phyloP scores from a whole-genome alignment of 1,140 invertebrate species.

The Idris sp. region DNA sequence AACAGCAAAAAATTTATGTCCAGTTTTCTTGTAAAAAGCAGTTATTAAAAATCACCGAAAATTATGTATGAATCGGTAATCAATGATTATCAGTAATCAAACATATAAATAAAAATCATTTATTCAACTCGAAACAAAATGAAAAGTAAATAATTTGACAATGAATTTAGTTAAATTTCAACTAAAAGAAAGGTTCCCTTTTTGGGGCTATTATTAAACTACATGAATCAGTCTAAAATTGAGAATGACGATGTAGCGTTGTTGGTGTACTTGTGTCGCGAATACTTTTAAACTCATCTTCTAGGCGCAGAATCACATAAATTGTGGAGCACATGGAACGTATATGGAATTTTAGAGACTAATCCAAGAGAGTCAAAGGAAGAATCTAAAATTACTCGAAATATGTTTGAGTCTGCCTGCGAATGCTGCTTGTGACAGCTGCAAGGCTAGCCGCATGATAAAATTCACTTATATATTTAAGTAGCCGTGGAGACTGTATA shows the following conservation, averaged over 20 bases:
- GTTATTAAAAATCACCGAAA: no score
- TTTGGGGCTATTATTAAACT: conserved; percentile 8
- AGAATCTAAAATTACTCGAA: conserved; percentile 49
- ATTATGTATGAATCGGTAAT: no score
- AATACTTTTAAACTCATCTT: conserved; percentile 13
- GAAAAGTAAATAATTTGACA: no score
- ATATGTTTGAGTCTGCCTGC: conserved; percentile 37
- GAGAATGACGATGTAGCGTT: conserved; percentile 18
- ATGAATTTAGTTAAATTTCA: no score
- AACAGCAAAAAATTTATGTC: no score
- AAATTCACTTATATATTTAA: conserved; percentile 49
- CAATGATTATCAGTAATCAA: no score
- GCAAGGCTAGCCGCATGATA: conserved; percentile 48
- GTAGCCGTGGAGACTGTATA: conserved; percentile 34
- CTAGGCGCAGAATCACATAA: conserved; percentile 23
- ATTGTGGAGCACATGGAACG: conserved; percentile 47
- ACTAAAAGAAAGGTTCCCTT: no score
- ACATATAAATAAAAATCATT: no score
- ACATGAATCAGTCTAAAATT: conserved; percentile 18
- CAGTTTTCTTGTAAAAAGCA: no score
- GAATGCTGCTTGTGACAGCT: conserved; percentile 40
- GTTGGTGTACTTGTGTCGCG: conserved; percentile 11
- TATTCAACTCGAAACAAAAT: no score
- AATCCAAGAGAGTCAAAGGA: conserved; percentile 35
- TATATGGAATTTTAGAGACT: conserved; percentile 39